phyloP scores from a whole-genome alignment of 2,797 vertebrate genomes.

The Pelochelys cantorii region DNA sequence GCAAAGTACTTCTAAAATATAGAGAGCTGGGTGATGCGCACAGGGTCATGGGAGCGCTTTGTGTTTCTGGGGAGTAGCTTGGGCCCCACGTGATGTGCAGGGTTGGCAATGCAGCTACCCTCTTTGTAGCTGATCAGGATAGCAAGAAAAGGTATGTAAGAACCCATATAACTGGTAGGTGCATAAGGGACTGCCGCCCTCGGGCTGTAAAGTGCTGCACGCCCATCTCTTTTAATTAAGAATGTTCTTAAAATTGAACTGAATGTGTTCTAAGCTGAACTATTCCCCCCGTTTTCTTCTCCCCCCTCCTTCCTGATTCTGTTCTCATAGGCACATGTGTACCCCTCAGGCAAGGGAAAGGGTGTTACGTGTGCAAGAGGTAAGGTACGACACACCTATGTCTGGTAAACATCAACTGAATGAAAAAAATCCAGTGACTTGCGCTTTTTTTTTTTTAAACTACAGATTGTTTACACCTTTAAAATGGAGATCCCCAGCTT shows the following conservation, averaged over 20 bases:
- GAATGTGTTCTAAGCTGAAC: background rate
- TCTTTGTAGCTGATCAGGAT: background rate
- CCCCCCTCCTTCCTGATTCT: background rate
- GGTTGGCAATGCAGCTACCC: background rate
- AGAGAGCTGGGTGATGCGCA: background rate
- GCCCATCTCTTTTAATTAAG: conserved; percentile 61
- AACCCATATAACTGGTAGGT: conserved; percentile 13
- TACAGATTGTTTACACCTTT: background rate
- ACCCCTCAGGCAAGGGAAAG: fast-evolving
- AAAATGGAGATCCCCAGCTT: fast-evolving
- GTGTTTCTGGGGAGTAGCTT: background rate
- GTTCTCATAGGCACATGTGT: background rate
- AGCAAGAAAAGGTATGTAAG: background rate
- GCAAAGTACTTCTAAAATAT: background rate
- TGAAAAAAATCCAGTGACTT: background rate
- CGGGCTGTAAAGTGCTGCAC: conserved; percentile 6
- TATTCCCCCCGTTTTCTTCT: conserved; percentile 45
- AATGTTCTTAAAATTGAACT: conserved; percentile 20
- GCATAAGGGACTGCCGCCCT: conserved; percentile 60
- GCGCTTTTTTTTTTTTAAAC: background rate
- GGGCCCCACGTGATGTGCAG: fast-evolving
- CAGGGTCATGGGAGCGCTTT: conserved; percentile 22
- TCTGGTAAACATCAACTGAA: conserved; percentile 8
- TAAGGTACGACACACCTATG: background rate
- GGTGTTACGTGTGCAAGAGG: background rate